Percentiles rank a stretch among this genome's conserved stretches.
Conservation (phyloP, 2,113 vertebrate species). For the Pipa parva region DNA sequence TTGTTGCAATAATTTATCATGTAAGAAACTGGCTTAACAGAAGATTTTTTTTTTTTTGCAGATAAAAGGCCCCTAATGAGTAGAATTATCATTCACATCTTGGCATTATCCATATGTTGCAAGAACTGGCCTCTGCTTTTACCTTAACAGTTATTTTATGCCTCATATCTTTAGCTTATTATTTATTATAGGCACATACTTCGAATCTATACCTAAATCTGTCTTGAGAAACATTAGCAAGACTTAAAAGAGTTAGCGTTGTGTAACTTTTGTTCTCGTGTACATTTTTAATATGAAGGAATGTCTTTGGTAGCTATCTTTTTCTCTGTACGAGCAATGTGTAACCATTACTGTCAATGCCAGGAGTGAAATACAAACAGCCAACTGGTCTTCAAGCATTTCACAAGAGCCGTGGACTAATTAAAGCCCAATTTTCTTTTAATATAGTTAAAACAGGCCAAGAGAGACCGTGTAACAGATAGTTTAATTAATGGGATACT, state of each 20-base stretch:
- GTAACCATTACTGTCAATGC: neutral
- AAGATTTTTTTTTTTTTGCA: no score
- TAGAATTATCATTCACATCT: no score
- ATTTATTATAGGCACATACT: neutral
- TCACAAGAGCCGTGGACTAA: neutral
- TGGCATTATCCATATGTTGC: no score
- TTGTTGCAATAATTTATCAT: no score
- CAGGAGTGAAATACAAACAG: neutral
- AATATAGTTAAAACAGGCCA: neutral
- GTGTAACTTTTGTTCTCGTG: neutral
- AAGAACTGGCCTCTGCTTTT: slow-evolving; percentile 1
- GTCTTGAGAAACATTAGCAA: neutral
- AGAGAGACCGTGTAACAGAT: neutral
- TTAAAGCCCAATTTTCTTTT: neutral
- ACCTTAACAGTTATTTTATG: neutral
- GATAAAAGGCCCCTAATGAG: no score
- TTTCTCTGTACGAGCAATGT: neutral
- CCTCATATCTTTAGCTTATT: slow-evolving; percentile 8
- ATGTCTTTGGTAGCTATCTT: slow-evolving; percentile 12
- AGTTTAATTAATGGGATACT: neutral
- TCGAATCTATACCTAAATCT: neutral
- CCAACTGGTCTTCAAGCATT: neutral
- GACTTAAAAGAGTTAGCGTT: slow-evolving; percentile 20
- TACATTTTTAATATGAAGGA: neutral
- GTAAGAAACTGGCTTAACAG: no score